These are phyloP conservation scores for Dryas iulia DNA, from an alignment of 1,140 invertebrate genomes.

Conservation along the genomic window DNA sequence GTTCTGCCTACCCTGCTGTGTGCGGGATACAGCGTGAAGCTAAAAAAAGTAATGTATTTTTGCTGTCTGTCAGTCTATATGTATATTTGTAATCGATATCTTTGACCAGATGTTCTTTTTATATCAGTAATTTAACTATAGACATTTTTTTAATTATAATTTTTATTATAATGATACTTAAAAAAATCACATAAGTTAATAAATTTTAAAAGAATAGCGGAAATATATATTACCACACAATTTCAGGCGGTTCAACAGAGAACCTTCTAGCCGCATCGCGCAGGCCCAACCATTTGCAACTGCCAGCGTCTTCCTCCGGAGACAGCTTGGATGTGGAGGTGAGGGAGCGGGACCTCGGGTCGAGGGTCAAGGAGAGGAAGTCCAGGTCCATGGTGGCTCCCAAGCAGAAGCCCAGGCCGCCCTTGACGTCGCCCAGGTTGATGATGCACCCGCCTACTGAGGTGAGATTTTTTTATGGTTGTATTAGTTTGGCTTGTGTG, in stretches of 20 bases:
- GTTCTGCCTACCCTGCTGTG: too few species aligned
- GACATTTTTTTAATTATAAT: too few species aligned
- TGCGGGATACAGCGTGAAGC: too few species aligned
- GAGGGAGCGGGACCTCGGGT: constrained; percentile 45
- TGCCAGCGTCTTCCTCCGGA: constrained; percentile 63
- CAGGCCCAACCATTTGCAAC: constrained; percentile 54
- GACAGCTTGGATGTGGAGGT: constrained; percentile 69
- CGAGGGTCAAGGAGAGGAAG: constrained; percentile 50
- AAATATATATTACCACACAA: not conserved
- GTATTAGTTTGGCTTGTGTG: not conserved
- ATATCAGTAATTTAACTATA: too few species aligned
- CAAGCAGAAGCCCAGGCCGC: constrained; percentile 51
- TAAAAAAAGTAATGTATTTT: too few species aligned
- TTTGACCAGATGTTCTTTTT: too few species aligned
- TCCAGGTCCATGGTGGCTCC: constrained; percentile 66
- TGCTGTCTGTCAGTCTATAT: too few species aligned
- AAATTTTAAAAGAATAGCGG: too few species aligned
- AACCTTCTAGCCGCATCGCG: constrained; percentile 49
- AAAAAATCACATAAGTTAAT: too few species aligned
- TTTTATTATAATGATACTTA: too few species aligned
- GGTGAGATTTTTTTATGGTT: constrained; percentile 32
- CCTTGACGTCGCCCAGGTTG: constrained; percentile 53
- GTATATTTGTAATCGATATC: too few species aligned
- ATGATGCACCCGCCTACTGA: constrained; percentile 48
- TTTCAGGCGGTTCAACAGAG: constrained; percentile 66